Conservation (phyloP, 92 coral and sea anemone genomes). For the Epizoanthus illoricatus region DNA sequence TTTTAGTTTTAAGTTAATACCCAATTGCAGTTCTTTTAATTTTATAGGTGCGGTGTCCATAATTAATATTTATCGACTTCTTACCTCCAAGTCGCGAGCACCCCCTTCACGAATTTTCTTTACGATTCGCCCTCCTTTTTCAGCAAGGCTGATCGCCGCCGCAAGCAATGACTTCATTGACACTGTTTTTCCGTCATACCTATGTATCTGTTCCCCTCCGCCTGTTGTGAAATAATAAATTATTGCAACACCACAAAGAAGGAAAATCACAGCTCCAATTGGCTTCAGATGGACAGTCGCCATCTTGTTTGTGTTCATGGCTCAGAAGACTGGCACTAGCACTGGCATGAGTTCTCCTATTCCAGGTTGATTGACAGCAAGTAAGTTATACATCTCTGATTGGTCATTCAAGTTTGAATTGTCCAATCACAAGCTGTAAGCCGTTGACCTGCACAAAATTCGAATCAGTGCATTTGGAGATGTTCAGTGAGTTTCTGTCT, state of each 20-base stretch:
- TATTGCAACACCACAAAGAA: conserved; percentile 32
- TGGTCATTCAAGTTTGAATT: conserved; percentile 15
- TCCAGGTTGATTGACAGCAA: too few relatives aligned
- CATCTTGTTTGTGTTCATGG: conserved; percentile 24
- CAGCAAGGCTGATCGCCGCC: conserved; percentile 37
- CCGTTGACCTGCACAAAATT: conserved; percentile 24
- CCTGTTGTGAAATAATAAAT: conserved; percentile 40
- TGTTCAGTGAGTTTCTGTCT: background rate
- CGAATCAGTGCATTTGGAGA: conserved; percentile 5
- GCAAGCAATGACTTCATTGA: conserved; percentile 26
- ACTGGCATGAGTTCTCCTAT: background rate
- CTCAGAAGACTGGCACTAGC: conserved; percentile 1
- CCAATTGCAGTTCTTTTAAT: too few relatives aligned
- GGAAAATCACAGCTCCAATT: conserved; percentile 19
- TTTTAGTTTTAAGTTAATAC: too few relatives aligned
- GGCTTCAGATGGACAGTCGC: conserved; percentile 30
- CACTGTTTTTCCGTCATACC: conserved; percentile 33
- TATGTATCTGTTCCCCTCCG: conserved; percentile 32
- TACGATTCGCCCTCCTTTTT: conserved; percentile 29
- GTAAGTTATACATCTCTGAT: background rate
- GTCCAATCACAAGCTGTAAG: conserved; percentile 13
- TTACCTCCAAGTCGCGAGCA: conserved; percentile 30
- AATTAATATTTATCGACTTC: background rate
- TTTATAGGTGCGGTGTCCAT: too few relatives aligned
- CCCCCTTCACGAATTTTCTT: conserved; percentile 27